Evolutionary conservation across 2,888 invertebrate species (phyloP).

Genomic region (Nymphalis c-album): DNA sequence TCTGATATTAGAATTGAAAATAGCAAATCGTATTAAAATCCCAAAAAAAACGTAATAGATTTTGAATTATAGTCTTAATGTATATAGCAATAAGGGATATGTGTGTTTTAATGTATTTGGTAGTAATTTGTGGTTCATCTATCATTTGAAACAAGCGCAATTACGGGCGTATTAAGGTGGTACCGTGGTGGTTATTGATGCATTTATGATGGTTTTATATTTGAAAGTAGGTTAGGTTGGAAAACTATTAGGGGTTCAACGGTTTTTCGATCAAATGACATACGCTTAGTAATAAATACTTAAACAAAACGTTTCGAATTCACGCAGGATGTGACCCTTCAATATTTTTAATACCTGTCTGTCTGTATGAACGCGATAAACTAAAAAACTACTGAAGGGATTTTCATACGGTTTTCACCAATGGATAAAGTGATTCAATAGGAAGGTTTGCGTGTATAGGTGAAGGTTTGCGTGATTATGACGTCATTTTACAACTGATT

Average conservation of each 20-base stretch:
- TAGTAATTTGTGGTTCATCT: slow-evolving; percentile 56
- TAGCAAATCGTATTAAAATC: neutral
- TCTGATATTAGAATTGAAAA: slow-evolving; percentile 3
- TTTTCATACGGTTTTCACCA: too few relatives aligned
- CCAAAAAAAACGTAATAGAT: neutral
- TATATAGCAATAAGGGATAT: neutral
- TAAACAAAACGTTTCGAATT: too few relatives aligned
- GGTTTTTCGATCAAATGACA: slow-evolving; percentile 30
- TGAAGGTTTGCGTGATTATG: too few relatives aligned
- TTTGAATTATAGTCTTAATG: neutral
- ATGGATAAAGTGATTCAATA: too few relatives aligned
- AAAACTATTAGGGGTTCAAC: slow-evolving; percentile 41
- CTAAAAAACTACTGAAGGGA: too few relatives aligned
- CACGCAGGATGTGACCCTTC: too few relatives aligned
- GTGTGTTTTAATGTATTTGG: neutral
- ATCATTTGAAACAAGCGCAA: slow-evolving; percentile 61
- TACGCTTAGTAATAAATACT: neutral
- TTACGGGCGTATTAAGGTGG: slow-evolving; percentile 50
- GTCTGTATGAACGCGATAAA: too few relatives aligned
- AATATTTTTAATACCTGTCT: too few relatives aligned
- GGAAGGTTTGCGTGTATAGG: too few relatives aligned
- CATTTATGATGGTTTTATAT: slow-evolving; percentile 39
- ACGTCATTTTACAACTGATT: too few relatives aligned
- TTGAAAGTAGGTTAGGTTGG: slow-evolving; percentile 18
- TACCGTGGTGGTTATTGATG: slow-evolving; percentile 49